A percentile compares a stretch with the other conserved stretches of the same genome.
Conservation (phyloP, 2,888 invertebrate species). For the Chorisops tibialis region DNA sequence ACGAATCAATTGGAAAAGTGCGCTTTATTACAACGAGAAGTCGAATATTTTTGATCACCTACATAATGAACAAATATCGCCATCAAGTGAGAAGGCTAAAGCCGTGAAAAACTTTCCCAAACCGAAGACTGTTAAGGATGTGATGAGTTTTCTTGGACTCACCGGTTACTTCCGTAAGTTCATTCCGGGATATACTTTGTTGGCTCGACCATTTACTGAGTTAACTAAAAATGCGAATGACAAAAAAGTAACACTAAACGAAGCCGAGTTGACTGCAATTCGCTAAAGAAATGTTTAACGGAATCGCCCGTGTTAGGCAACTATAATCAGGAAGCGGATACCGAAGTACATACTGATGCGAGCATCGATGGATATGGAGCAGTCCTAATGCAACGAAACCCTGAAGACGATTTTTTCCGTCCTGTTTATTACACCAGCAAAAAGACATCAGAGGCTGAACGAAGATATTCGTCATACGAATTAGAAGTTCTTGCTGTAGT, state of each 20-base stretch:
- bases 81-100: neutral
- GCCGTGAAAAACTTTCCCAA: neutral
- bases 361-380: no score
- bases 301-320: conserved; percentile 36
- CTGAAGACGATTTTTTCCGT: neutral
- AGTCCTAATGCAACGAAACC: neutral
- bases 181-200: neutral
- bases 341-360: conserved; percentile 40
- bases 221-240: neutral
- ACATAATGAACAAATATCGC: neutral
- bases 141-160: conserved; percentile 14
- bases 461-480: conserved; percentile 10
- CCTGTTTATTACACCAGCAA: conserved; percentile 20
- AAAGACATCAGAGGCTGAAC: conserved; percentile 10
- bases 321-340: conserved; percentile 35
- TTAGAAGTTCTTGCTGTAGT: no score
- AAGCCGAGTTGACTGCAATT: neutral
- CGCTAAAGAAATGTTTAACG: neutral
- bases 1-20: neutral
- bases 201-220: neutral
- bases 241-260: neutral
- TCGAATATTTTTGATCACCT: neutral
- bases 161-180: conserved; percentile 11
- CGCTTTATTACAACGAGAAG: neutral
- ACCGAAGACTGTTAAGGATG: conserved; percentile 4